Base-by-base conservation (phyloP, 2,797 vertebrate genomes). In the Spheniscus humboldti region DNA sequence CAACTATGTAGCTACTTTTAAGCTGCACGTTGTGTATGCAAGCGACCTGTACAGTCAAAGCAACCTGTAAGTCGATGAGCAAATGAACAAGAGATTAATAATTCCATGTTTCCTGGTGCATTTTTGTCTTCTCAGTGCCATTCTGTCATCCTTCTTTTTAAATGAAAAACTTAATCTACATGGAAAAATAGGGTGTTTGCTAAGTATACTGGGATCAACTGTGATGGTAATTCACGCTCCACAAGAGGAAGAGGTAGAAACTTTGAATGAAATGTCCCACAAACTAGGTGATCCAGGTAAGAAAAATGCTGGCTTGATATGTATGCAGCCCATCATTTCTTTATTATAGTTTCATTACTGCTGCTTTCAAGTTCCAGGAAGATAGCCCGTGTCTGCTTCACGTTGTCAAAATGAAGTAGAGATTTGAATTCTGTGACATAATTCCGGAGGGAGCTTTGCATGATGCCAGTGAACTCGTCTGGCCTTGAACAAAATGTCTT, bases 221-320 rank as follows among this genome's bases (percentile, higher is more conserved):
- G 99, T 99, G 91, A 99, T 99, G 99, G 99, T 99, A 60, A 99
- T 99, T 92, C 99, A 99, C 6, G 99, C 99, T 27, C 99, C 99
- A 1, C 97, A 99, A 91, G 99, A 99, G 96, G 99, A 99, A 63
- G 99, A 99, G 97, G 99, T 99, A 67, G 98, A 98, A 98, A 99
- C 98, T 60, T 98, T 99, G 35, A 96, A 98, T 77, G 98, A 99
- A 97, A 99, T 99, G 99, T 98, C 99, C 35, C 96, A 95, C 82
- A 99, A 99, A 96, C 98, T 99, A 60, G 98, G 99, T 13, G 99
- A 99, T 97, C 99, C 99, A 98, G 99, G 99, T 99, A 98, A 96
- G 97, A 71, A 76, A 75, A 95, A 84, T 6, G 24, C 24, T 55
- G 47, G 18, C 13, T 64, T 74, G 19, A 6, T 71, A 28, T 13